Base-by-base conservation (phyloP, 1,140 invertebrate genomes). In the Capitella teleta region DNA sequence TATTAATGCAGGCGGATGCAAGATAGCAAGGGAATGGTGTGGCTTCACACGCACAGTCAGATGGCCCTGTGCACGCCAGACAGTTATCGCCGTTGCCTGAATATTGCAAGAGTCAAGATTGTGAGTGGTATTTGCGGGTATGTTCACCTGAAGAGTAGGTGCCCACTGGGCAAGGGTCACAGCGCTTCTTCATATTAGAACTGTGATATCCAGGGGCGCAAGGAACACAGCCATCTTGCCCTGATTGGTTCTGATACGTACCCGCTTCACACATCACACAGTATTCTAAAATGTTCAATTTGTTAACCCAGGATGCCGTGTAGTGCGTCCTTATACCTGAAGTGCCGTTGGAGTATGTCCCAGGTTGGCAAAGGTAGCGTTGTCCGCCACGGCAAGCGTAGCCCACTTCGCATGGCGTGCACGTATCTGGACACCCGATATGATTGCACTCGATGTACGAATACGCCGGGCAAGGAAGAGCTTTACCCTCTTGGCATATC, bases 401-500 rank as follows among this genome's bases (percentile, higher is more conserved):
- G 2, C 62, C 62, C 1, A 53, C 30, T 24, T 59, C 56, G 55
- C 62, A 64, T 19, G 58, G 53, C 2, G 52, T 55, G 51, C 61
- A 64, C 6, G 41, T 38, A 12, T 26, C 51, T 2, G 61, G 61
- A 48, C 62, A 64, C 37, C 53, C 54, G 14, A 55, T 57, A 23
- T 51, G 54, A 43, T 57, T 61, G 51, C 62, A 64, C 21, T 41
- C 37, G 8, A 54, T 52, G 26, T 58, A 60, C 32, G 54, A 47
- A 24, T 46, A 50, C 3, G 55, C 49, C 19, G 51, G 49, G 49
- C 58, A 61, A 0, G 57, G 56, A 1, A 45, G 49, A 28, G 58
- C 60, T 40, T 58, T 58, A 1, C 62, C 62, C 26, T 61, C 47
- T 25, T 56, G 54, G 43, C 62, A 64, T 21, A 59, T 59, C 62